Evolutionary conservation across 2,113 vertebrate species (phyloP).

Genomic region (Semicossyphus pulcher): DNA sequence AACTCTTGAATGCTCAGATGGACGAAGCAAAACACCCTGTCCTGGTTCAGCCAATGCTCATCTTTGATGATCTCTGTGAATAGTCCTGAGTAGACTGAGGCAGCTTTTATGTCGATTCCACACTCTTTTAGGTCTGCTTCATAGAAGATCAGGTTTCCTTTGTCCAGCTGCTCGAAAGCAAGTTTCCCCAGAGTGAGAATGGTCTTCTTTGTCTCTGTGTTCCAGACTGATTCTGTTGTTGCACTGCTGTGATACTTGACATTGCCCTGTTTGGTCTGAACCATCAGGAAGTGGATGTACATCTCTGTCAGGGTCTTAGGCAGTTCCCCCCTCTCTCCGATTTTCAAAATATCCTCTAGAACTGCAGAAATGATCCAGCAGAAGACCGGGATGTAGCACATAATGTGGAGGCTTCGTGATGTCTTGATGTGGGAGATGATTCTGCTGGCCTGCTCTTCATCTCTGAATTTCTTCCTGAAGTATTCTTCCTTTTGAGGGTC

Average conservation of each 20-base stretch:
- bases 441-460: constrained; percentile 1
- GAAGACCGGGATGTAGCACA: constrained; percentile 53
- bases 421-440: constrained; percentile 28
- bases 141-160: constrained; percentile 51
- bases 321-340: neutral
- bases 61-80: constrained; percentile 30
- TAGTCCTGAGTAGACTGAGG: constrained; percentile 26
- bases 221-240: constrained; percentile 16
- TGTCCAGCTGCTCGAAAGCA: constrained; percentile 52
- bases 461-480: constrained; percentile 30
- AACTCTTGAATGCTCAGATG: constrained; percentile 55
- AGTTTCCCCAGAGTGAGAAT: constrained; percentile 46
- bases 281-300: constrained; percentile 43
- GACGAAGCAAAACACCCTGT: constrained; percentile 51
- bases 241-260: constrained; percentile 23
- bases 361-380: constrained; percentile 43
- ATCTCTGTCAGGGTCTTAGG: constrained; percentile 49
- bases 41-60: neutral
- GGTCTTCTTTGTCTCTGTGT: neutral
- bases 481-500: constrained; percentile 38
- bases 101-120: constrained; percentile 23
- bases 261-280: constrained; percentile 39
- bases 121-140: constrained; percentile 41
- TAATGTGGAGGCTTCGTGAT: constrained; percentile 27
- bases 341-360: constrained; percentile 3